Base-by-base conservation (phyloP, 37 sponge, comb jelly and placozoan species). In the Hexactinellida sp. region DNA sequence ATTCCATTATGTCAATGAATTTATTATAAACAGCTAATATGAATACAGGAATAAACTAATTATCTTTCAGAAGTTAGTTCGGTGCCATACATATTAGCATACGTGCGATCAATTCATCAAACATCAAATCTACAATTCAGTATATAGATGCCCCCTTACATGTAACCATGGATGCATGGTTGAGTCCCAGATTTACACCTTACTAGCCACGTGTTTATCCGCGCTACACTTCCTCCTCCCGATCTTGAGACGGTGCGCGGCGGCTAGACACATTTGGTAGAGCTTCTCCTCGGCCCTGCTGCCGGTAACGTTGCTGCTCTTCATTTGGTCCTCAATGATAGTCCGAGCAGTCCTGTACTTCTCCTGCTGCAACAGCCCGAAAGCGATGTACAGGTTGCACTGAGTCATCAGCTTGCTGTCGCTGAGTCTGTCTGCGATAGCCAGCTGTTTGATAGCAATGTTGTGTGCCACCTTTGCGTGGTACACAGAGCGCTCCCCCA, bases 401-500 rank as follows among this genome's bases (percentile, higher is more conserved):
- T 63, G 76, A 5, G 76, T 63, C 76, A 25, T 63, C 5, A 63
- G 30, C 76, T 63, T 63, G 25, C 19, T 10, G 13, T 63, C 76
- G 34, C 13, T n/a, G 30, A 63, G 76, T 28, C 13, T 63, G 76
- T 63, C 34, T 21, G 76, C 76, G 13, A 63, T 63, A 10, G 76
- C 76, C 13, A 63, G 30, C 76, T 63, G 76, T 28, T 63, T 63
- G 76, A 63, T 63, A 25, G 76, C 76, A 25, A 63, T 63, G 13
- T 63, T n/a, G 34, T 63, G 76, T 63, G 76, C 76, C 13, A 63
- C 76, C 30, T 63, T 63, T 21, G 76, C 76, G 34, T 63, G 76
- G 76, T 63, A 63, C 5, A 21, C 13, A n/a, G 76, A 63, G 5
- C 30, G 76, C 76, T 63, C 76, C 28, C 76, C 76, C 21, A 63